Conservation (phyloP, 2,797 vertebrate genomes). For the Sternotherus odoratus region DNA sequence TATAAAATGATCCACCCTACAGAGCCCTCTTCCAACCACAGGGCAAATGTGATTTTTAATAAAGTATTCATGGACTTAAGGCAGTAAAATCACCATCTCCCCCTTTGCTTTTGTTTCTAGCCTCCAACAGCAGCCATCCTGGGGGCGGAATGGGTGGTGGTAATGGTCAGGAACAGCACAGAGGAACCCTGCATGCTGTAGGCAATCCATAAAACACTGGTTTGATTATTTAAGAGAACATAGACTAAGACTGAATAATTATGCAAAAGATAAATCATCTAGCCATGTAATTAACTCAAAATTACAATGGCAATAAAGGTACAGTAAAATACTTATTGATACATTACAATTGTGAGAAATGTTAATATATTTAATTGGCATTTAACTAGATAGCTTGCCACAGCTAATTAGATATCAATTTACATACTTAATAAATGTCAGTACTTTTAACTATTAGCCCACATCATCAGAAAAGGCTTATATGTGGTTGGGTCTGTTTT, state of each 20-base stretch:
- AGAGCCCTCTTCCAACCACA: neutral
- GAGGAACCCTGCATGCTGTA: neutral
- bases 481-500: neutral
- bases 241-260: conserved; percentile 63
- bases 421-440: conserved; percentile 72
- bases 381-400: conserved; percentile 76
- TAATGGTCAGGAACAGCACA: neutral
- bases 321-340: conserved; percentile 77
- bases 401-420: conserved; percentile 78
- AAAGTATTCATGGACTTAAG: neutral
- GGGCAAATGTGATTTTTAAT: neutral
- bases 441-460: conserved; percentile 61
- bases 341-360: conserved; percentile 72
- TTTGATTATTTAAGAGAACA: conserved; percentile 60
- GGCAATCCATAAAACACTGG: neutral
- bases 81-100: neutral
- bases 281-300: conserved; percentile 73
- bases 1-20: neutral
- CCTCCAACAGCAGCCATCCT: neutral
- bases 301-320: conserved; percentile 75
- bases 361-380: conserved; percentile 78
- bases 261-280: conserved; percentile 71
- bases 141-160: neutral
- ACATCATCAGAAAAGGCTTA: conserved; percentile 44
- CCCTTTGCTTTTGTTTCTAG: neutral